Evolutionary conservation across 2,113 vertebrate species (phyloP), one percentile per base, ranked within the genome.

Genomic region (Cyphomyrus plagiostoma): DNA sequence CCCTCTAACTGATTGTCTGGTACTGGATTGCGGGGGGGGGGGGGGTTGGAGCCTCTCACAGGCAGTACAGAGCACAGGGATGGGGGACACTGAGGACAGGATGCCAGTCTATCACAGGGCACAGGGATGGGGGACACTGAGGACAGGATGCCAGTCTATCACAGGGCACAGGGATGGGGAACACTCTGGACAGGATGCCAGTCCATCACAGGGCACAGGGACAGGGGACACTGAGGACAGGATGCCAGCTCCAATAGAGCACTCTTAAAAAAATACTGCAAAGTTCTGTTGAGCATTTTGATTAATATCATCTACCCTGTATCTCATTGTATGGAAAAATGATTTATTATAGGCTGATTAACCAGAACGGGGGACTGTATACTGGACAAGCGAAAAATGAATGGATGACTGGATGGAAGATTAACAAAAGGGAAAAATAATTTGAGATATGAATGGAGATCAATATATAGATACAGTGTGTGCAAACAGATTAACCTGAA

Each of bases 401-500:
- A 77, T 80, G 30, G 74, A 77, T 77, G 11, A 77, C 26, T 77
- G 70, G 10, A 80, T 80, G 74, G n/a, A 19, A 39, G 74, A 80
- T 42, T 80, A 80, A 80, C 74, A 80, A 80, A 80, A 15, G 17
- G 30, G 74, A 6, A 7, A 35, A 23, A 85, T 19, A 48, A 84
- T 84, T 23, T 86, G 45, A 86, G 45, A 46, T 26, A 86, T 48
- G 83, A 48, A 86, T 86, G n/a, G 46, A 86, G 83, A 48, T 86
- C 48, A 49, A 86, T 86, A 26, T 48, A 86, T 26, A 49, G 48
- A 86, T 86, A 26, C 83, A 50, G 45, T 26, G 46, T 23, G 45
- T 86, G 45, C n/a, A 49, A 86, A 30, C 23, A 46, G 42, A 21
- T 85, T 9, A 23, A 2, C 21, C 83, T 26, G 21, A 13, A 50